Percentiles rank a stretch among this genome's conserved stretches.
Conservation (phyloP, 1,140 invertebrate genomes). For the Ptiloglossa arizonensis region DNA sequence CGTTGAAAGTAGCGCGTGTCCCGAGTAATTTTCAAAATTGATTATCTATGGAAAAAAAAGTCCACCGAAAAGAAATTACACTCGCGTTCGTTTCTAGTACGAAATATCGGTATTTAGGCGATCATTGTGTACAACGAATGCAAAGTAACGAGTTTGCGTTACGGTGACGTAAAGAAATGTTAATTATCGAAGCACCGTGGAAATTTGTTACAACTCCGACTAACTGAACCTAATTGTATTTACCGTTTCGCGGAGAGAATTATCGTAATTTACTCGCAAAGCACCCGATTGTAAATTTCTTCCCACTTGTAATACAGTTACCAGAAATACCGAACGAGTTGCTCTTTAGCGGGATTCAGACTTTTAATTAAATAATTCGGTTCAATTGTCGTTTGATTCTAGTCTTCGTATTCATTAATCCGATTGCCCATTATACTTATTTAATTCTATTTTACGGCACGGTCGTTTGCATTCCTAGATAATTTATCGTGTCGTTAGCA, state of each 20-base stretch:
- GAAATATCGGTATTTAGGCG: no score
- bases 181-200: no score
- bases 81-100: no score
- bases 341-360: neutral
- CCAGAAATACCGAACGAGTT: neutral
- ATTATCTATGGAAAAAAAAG: no score
- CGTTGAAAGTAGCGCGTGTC: no score
- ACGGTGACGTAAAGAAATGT: no score
- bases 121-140: no score
- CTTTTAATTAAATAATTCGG: neutral
- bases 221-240: neutral
- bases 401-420: neutral
- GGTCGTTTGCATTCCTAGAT: neutral
- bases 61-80: no score
- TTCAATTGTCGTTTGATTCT: neutral
- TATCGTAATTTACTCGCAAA: neutral
- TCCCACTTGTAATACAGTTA: neutral
- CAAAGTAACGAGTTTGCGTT: no score
- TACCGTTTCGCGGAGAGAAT: neutral
- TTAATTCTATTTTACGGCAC: neutral
- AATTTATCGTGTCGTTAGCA: constrained; percentile 12
- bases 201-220: neutral
- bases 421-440: neutral
- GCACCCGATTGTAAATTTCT: neutral
- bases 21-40: no score